A percentile compares a stretch with the other conserved stretches of the same genome.
These are phyloP conservation scores for Hartigia nigra DNA, from an alignment of 2,888 invertebrate genomes.

Conservation along the genomic window DNA sequence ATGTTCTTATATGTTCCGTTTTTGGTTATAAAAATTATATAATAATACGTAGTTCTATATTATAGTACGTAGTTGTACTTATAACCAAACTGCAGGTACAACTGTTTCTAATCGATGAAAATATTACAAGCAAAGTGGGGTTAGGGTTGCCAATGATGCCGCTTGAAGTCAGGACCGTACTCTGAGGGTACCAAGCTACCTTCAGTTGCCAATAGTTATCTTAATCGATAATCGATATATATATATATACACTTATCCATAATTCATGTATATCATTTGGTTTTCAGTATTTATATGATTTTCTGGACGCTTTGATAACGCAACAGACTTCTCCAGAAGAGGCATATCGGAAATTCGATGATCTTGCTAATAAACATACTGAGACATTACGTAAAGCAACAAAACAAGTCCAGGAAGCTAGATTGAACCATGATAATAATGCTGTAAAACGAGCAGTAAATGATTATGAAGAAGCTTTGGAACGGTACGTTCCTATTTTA, in stretches of 20 bases:
- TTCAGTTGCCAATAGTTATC: not conserved
- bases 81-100: not conserved
- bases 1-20: not conserved
- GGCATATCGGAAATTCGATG: conserved; percentile 95
- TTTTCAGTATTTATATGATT: conserved; percentile 87
- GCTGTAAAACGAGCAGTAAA: conserved; percentile 89
- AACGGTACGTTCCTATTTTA: conserved; percentile 95
- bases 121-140: not conserved
- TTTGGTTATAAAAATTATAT: not conserved
- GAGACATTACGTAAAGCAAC: conserved; percentile 91
- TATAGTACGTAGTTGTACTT: not conserved
- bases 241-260: not conserved
- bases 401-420: conserved; percentile 93
- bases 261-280: conserved; percentile 14
- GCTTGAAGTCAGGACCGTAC: not conserved
- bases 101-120: not conserved
- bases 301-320: conserved; percentile 95
- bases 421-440: conserved; percentile 89
- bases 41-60: not conserved
- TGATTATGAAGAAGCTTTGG: conserved; percentile 90
- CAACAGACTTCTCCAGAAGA: conserved; percentile 97
- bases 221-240: conserved; percentile 13
- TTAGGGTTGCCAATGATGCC: not conserved
- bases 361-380: conserved; percentile 90
- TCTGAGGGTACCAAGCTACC: not conserved